Conservation (phyloP, 2,113 vertebrate genomes). For the Columba livia region DNA sequence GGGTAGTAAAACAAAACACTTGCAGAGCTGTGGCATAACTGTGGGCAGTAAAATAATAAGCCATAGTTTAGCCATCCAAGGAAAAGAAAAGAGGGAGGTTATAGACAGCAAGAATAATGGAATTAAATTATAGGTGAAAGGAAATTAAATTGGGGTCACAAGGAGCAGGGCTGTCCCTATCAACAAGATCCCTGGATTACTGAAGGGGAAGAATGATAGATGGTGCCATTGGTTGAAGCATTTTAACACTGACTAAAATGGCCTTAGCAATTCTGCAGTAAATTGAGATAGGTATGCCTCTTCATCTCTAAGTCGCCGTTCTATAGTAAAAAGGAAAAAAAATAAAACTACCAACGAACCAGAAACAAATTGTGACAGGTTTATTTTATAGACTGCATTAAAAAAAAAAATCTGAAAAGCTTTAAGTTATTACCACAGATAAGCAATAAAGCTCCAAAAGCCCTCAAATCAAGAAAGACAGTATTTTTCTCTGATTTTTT, state of each 20-base stretch:
- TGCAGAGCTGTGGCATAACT: neutral
- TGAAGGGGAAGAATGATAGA: neutral
- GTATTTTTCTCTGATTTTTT: neutral
- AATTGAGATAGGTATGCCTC: neutral
- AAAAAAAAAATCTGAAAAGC: neutral
- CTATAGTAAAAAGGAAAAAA: neutral
- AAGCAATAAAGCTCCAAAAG: neutral
- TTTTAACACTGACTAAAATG: neutral
- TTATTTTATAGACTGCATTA: neutral
- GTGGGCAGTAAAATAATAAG: neutral
- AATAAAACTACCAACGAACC: neutral
- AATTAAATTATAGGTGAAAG: neutral
- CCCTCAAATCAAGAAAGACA: neutral
- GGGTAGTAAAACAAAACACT: neutral
- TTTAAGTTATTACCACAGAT: neutral
- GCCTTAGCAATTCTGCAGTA: neutral
- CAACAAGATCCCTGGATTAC: neutral
- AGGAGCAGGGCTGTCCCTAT: neutral
- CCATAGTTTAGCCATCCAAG: neutral
- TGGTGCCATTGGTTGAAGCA: neutral
- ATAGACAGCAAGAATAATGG: neutral
- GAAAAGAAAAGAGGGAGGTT: neutral
- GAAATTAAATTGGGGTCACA: neutral
- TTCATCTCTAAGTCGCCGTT: neutral
- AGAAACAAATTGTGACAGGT: neutral